Evolutionary conservation across 2,113 vertebrate species (phyloP).

Genomic region (Nesoenas mayeri): DNA sequence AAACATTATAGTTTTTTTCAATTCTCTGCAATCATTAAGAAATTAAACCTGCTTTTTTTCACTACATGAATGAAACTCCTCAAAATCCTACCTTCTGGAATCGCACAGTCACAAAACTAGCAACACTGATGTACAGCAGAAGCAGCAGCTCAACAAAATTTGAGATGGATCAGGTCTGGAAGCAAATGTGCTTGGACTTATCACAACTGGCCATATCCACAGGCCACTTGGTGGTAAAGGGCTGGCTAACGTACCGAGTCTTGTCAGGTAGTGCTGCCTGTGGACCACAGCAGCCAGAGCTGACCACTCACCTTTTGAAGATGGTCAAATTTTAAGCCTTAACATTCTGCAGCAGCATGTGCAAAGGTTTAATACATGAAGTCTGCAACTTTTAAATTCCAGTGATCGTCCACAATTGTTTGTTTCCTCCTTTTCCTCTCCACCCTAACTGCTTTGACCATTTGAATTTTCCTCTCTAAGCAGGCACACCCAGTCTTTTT

Average conservation of each 20-base stretch:
- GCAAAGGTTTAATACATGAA: not conserved
- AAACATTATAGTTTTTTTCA: not conserved
- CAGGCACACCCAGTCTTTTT: not conserved
- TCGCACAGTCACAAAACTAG: not conserved
- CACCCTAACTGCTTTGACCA: not conserved
- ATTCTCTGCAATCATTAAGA: not conserved
- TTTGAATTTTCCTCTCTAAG: not conserved
- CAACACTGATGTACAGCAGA: not conserved
- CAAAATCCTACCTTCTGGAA: not conserved
- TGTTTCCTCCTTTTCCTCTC: not conserved
- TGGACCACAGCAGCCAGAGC: not conserved
- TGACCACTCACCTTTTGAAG: not conserved
- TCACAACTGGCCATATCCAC: not conserved
- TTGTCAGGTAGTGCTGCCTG: not conserved
- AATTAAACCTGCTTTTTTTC: not conserved
- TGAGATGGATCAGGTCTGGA: not conserved
- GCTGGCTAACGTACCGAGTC: not conserved
- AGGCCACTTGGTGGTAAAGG: not conserved
- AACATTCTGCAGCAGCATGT: not conserved
- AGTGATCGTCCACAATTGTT: not conserved
- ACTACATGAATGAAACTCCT: not conserved
- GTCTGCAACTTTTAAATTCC: not conserved
- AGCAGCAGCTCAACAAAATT: not conserved
- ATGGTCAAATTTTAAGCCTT: not conserved
- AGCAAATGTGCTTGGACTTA: not conserved